A percentile compares a stretch with the other conserved stretches of the same genome.
Conservation (phyloP, 1,140 invertebrate genomes). For the Nephotettix cincticeps region DNA sequence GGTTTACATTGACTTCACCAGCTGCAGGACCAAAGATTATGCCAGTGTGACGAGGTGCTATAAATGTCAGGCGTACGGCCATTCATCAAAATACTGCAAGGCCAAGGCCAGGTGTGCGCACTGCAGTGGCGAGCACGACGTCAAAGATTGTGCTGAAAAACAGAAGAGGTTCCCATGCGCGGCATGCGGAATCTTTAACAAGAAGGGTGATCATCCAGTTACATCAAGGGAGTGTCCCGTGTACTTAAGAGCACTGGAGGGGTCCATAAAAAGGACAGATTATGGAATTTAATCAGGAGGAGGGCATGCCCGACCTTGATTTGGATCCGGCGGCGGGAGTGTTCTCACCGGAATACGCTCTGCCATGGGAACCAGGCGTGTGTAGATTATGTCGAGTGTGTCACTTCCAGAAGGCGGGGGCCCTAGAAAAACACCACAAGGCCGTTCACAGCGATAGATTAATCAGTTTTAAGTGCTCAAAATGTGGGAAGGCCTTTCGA, state of each 20-base stretch:
- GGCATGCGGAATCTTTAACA: background rate
- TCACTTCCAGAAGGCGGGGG: background rate
- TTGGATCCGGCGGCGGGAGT: too few relatives aligned
- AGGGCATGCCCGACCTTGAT: too few relatives aligned
- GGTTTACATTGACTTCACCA: constrained; percentile 4
- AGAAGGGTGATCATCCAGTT: background rate
- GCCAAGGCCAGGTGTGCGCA: background rate
- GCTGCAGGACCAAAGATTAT: constrained; percentile 24
- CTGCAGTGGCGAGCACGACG: background rate
- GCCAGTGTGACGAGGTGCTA: constrained; percentile 25
- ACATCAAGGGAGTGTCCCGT: background rate
- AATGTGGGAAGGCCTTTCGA: background rate
- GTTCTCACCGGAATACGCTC: background rate
- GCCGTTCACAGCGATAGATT: background rate
- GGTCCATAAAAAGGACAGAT: background rate
- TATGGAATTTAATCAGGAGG: background rate
- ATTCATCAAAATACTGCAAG: constrained; percentile 23
- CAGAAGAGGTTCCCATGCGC: background rate
- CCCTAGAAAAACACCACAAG: background rate
- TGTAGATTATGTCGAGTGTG: background rate
- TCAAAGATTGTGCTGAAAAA: background rate
- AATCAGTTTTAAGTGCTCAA: background rate
- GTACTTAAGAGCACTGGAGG: background rate
- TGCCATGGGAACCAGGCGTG: background rate
- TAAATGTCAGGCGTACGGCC: constrained; percentile 32